Evolutionary conservation across 2,888 invertebrate species (phyloP).

Genomic region (Lasioglossum villosulum): DNA sequence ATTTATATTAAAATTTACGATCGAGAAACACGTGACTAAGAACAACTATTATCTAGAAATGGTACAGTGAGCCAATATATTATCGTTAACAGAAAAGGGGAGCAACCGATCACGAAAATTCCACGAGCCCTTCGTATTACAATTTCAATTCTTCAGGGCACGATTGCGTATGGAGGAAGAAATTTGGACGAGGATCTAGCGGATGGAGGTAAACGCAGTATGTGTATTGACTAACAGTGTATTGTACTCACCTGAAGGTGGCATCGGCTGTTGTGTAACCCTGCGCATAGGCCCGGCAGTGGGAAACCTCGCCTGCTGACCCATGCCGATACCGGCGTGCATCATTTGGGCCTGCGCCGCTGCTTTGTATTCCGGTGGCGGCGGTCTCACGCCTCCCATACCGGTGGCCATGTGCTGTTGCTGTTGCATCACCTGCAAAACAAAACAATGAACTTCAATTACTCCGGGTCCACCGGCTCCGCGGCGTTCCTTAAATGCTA

Average conservation of each 20-base stretch:
- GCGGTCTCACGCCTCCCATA: conserved; percentile 87
- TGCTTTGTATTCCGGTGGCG: conserved; percentile 94
- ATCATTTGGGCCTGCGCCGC: conserved; percentile 87
- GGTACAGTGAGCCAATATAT: neutral
- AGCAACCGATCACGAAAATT: neutral
- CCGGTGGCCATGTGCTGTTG: conserved; percentile 85
- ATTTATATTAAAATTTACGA: no score
- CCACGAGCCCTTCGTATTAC: neutral
- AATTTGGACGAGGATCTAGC: neutral
- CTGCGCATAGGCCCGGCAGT: conserved; percentile 87
- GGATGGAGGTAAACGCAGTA: neutral
- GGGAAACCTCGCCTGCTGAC: conserved; percentile 84
- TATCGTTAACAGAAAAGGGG: conserved; percentile 10
- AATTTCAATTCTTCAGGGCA: conserved; percentile 12
- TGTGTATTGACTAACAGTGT: neutral
- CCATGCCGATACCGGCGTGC: conserved; percentile 85
- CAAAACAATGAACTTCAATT: conserved; percentile 41
- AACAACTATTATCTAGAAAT: neutral
- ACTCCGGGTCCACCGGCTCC: neutral
- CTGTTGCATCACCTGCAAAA: conserved; percentile 83
- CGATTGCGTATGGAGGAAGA: neutral
- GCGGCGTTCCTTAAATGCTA: conserved; percentile 1
- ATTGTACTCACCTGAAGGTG: conserved; percentile 87
- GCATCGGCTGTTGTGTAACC: conserved; percentile 90
- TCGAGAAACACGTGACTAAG: no score